phyloP scores from a whole-genome alignment of 64 coral and sea anemone species.

The Montipora foliosa region DNA sequence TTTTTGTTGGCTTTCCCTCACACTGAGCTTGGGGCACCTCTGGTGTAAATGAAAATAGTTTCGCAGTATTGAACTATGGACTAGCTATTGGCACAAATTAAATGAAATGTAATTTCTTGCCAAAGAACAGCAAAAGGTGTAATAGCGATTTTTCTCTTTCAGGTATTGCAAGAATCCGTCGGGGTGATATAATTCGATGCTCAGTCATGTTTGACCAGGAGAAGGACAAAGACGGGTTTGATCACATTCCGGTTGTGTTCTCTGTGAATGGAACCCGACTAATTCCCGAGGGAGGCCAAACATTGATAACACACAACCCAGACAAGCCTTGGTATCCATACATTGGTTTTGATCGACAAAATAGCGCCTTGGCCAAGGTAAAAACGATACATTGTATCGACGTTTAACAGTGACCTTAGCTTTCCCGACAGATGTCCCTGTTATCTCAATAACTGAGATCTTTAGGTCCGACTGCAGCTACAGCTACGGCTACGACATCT shows the following conservation, averaged over 20 bases:
- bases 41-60: too few relatives aligned
- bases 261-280: background rate
- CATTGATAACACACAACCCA: background rate
- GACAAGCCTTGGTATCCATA: background rate
- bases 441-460: too few relatives aligned
- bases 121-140: too few relatives aligned
- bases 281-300: background rate
- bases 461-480: too few relatives aligned
- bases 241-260: background rate
- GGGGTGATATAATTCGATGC: background rate
- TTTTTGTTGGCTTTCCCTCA: too few relatives aligned
- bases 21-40: too few relatives aligned
- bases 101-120: too few relatives aligned
- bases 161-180: background rate
- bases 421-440: too few relatives aligned
- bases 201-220: background rate
- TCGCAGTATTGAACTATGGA: too few relatives aligned
- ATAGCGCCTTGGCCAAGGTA: constrained; percentile 6
- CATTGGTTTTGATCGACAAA: background rate
- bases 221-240: background rate
- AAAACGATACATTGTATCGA: background rate
- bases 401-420: background rate
- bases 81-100: too few relatives aligned
- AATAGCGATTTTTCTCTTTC: background rate
- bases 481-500: too few relatives aligned